Base-by-base conservation (phyloP, 2,797 vertebrate species). In the Tenualosa ilisha region DNA sequence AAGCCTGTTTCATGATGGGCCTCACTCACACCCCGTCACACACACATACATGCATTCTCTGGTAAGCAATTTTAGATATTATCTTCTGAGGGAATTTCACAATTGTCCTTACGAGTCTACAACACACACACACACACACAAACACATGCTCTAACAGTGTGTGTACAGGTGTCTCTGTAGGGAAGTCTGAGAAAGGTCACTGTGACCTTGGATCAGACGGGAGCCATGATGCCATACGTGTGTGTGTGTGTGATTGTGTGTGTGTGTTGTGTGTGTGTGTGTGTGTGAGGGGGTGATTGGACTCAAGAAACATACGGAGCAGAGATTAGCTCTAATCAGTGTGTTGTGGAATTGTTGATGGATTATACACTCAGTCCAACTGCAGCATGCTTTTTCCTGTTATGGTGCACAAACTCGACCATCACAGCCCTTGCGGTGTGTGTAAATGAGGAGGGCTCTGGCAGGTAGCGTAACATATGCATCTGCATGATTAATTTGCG, bases 221-320 rank as follows among this genome's bases (percentile, higher is more conserved):
- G 6, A 79, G 72, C 72, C 72, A 46, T 43, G 72, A 79, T 79
- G 72, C 46, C 40, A n/a, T 79, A 31, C 72, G 13, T 63, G 49
- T 13, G 63, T 68, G 63, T 92, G 89, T 89, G 91, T 87, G 91
- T 91, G 90, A 91, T 90, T 92, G 91, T 90, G 93, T 93, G 91
- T 85, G 89, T 91, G 92, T 56, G 50, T 46, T 93, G 91, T 85
- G 89, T 91, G 92, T 56, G 50, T 46, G 85, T 82, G 81, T 85
- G 61, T 81, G 85, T 75, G 81, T 40, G 49, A 24, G 43, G 63
- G 85, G 20, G 24, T 56, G 51, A 93, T 93, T 91, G 89, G 89
- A 63, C 59, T 63, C 59, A 63, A 63, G 59, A 63, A 79, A 40
- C 72, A 79, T 79, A 79, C 72, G 72, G 72, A 79, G 72, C 20